Conservation (phyloP, 1,140 invertebrate species). For the Lepidurus packardi region DNA sequence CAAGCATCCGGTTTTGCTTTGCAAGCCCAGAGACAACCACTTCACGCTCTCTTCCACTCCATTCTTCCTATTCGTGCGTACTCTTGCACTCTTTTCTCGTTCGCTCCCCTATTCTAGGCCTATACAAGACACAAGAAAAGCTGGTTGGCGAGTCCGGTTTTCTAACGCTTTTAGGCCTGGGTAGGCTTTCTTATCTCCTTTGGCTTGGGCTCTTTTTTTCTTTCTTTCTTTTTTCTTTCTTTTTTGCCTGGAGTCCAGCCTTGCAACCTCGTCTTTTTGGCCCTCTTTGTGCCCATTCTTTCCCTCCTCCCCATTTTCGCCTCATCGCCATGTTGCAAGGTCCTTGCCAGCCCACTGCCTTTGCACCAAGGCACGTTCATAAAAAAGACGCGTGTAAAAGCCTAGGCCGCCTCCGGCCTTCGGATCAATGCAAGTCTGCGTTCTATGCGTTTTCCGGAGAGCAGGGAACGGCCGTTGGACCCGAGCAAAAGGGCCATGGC, state of each 20-base stretch:
- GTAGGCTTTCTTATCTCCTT: conserved; percentile 6
- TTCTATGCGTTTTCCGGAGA: conserved; percentile 2
- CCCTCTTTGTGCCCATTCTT: conserved; percentile 18
- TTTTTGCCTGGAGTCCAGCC: not conserved
- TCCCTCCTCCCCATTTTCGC: conserved; percentile 17
- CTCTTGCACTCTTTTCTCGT: not conserved
- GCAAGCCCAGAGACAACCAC: conserved; percentile 12
- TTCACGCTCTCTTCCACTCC: conserved; percentile 12
- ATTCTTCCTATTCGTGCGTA: not conserved
- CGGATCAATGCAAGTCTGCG: not conserved
- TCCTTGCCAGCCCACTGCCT: conserved; percentile 26
- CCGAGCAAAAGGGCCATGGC: conserved; percentile 2
- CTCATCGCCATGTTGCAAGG: conserved; percentile 20
- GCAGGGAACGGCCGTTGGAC: not conserved
- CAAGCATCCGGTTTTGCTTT: conserved; percentile 7
- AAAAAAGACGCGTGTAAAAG: conserved; percentile 35
- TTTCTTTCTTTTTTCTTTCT: not conserved
- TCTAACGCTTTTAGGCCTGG: conserved; percentile 17
- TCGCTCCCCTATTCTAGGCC: conserved; percentile 3
- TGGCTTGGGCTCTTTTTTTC: not conserved
- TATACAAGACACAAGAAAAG: conserved; percentile 10
- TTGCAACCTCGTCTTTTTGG: conserved; percentile 11
- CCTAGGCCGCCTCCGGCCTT: conserved; percentile 31
- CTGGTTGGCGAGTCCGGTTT: conserved; percentile 6
- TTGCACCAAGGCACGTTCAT: conserved; percentile 33